phyloP scores from a whole-genome alignment of 2,113 vertebrate species.

The Probosciger aterrimus region DNA sequence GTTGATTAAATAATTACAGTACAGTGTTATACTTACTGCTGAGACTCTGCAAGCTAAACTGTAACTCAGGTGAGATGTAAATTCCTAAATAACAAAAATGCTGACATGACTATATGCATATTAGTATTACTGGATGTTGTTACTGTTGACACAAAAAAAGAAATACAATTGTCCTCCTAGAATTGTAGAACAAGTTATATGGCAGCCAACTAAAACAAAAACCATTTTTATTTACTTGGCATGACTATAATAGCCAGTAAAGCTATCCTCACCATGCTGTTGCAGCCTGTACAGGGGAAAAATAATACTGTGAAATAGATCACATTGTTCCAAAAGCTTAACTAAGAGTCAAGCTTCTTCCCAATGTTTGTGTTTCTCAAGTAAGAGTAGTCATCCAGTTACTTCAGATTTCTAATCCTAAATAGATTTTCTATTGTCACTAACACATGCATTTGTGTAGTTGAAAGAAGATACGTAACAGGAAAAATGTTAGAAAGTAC shows the following conservation, averaged over 20 bases:
- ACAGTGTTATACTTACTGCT: background rate
- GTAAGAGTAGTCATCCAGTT: constrained; percentile 24
- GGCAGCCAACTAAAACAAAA: background rate
- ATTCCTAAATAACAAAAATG: constrained; percentile 23
- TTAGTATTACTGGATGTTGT: background rate
- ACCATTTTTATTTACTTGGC: constrained; percentile 12
- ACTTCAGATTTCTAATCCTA: constrained; percentile 32
- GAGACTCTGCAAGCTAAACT: constrained; percentile 12
- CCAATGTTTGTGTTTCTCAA: background rate
- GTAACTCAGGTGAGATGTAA: background rate
- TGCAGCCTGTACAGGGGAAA: background rate
- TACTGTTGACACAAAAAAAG: background rate
- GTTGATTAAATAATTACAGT: constrained; percentile 16
- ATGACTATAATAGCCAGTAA: constrained; percentile 19
- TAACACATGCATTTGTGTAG: constrained; percentile 15
- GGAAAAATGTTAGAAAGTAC: background rate
- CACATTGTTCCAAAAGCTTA: constrained; percentile 8
- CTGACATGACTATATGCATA: background rate
- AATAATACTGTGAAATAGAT: constrained; percentile 43
- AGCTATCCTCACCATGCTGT: background rate
- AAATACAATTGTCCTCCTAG: background rate
- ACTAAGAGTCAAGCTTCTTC: background rate
- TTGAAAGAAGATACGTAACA: constrained; percentile 45
- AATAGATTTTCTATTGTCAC: constrained; percentile 44
- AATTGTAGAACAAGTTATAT: background rate